Base-by-base conservation (phyloP, 2,888 invertebrate species). In the Orchestes rusci region DNA sequence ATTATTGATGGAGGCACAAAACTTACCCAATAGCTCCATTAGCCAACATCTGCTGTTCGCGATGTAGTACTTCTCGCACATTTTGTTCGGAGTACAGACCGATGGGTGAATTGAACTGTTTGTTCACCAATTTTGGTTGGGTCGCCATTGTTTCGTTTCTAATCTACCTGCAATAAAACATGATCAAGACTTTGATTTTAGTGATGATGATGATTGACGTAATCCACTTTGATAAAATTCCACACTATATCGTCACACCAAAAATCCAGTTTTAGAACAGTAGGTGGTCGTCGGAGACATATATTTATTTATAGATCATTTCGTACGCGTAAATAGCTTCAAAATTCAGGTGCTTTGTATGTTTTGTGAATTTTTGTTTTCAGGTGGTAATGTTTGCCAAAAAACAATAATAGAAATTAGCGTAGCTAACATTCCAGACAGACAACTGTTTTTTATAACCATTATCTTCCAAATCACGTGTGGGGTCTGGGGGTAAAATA, bases 91-190 rank as follows among this genome's bases (percentile, higher is more conserved):
- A 89, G 69, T 90, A 90, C 44, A 90, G 73, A 65, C 84, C 84
- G 61, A 90, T 86, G 53, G 90, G 89, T 55, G 88, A 84, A 72
- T 90, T 90, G 75, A 88, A 90, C 71, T 90, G 89, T 71, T 85
- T 87, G 75, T 88, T 87, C 58, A 87, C 85, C 70, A 89, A 72
- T 66, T 71, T 75, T 61, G 80, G 77, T 70, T 77, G 75, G 62
- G 76, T 74, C 63, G 84, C 79, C 85, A 85, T 84, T 67, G 72
- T 77, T 48, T 59, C 58, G 58, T 50, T 58, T 56, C 58, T 59
- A 59, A 54, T 51, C 59, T 60, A 59, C 55, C 59, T 59, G 45
- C 4, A 56, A 58, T 30, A 30, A n/a, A n/a, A n/a, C n/a, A 8
- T 23, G 23, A 23, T 23, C 23, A 23, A 23, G 10, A 23, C 23